Percentiles rank a stretch among this genome's conserved stretches.
Conservation (phyloP, 2,797 vertebrate genomes). For the Aulostomus chinensis region DNA sequence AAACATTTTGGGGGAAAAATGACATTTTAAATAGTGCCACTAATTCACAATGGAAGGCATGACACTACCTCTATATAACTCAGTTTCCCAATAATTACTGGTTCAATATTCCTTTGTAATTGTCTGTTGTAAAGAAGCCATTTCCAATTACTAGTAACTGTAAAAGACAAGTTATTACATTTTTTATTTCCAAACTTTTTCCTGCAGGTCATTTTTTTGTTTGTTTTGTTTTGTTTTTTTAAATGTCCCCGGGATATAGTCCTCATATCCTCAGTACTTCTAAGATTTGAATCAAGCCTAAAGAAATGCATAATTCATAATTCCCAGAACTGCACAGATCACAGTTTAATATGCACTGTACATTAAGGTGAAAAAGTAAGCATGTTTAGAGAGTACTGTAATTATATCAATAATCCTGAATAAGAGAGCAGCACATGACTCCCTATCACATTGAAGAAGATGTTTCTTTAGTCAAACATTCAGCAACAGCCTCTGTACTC, state of each 20-base stretch:
- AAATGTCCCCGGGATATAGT: conserved; percentile 63
- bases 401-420: no score
- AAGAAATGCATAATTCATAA: no score
- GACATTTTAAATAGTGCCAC: no score
- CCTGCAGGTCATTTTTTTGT: conserved; percentile 37
- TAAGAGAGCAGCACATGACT: background rate
- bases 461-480: conserved; percentile 3
- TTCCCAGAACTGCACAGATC: no score
- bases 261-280: no score
- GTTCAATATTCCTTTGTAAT: conserved; percentile 83
- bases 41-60: conserved; percentile 40
- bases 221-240: conserved; percentile 37
- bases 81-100: conserved; percentile 77
- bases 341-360: no score
- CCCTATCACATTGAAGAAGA: background rate
- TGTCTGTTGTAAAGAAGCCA: conserved; percentile 83
- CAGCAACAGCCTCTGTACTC: conserved; percentile 17
- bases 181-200: conserved; percentile 69
- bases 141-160: conserved; percentile 81
- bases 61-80: conserved; percentile 34
- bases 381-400: no score
- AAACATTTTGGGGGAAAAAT: no score
- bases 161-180: no score
- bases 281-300: no score
- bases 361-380: no score